phyloP scores from a whole-genome alignment of 2,888 invertebrate species.

The Nyleta sp. region DNA sequence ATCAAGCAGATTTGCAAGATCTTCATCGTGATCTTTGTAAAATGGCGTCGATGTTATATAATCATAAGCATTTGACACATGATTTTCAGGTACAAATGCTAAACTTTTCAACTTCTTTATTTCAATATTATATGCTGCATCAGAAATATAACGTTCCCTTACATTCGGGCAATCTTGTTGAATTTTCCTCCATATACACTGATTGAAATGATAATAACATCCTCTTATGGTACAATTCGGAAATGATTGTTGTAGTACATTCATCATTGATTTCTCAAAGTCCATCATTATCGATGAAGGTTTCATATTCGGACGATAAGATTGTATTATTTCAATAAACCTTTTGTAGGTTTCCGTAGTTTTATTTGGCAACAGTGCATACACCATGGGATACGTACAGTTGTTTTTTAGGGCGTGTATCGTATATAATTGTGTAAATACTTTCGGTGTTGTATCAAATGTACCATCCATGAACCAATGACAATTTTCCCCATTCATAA shows the following conservation, averaged over 20 bases:
- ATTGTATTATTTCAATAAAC: slow-evolving; percentile 8
- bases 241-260: not conserved
- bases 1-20: too few species aligned
- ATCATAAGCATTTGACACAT: not conserved
- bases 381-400: not conserved
- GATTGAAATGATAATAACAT: slow-evolving; percentile 11
- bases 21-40: too few species aligned
- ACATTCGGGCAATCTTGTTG: slow-evolving; percentile 1
- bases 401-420: not conserved
- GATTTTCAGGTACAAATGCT: too few species aligned
- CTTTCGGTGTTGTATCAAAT: not conserved
- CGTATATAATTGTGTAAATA: not conserved
- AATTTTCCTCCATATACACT: slow-evolving; percentile 15
- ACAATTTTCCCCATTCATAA: not conserved
- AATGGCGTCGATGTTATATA: not conserved
- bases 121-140: not conserved
- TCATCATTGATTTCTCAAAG: slow-evolving; percentile 1
- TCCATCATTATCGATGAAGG: slow-evolving; percentile 3
- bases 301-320: not conserved
- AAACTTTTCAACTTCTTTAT: slow-evolving; percentile 5
- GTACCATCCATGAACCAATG: slow-evolving; percentile 25
- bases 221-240: not conserved
- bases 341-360: not conserved
- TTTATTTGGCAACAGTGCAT: slow-evolving; percentile 4
- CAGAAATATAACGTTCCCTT: not conserved